These are phyloP conservation scores for Chaetodon trifasciatus DNA, from an alignment of 2,797 vertebrate genomes.

Conservation along the genomic window DNA sequence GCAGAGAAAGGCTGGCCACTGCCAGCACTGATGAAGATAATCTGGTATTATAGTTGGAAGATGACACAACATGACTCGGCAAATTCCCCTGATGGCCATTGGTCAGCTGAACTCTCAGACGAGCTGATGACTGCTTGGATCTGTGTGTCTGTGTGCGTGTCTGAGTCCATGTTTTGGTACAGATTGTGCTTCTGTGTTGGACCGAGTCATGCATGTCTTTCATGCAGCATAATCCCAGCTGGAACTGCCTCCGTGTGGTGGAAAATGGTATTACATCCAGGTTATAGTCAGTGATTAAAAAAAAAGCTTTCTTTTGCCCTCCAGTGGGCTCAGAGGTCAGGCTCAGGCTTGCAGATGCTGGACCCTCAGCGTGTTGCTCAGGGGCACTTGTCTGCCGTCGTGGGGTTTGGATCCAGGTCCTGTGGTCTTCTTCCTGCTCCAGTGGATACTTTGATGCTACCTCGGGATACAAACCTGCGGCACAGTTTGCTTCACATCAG, in stretches of 20 bases:
- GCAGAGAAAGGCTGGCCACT: slow-evolving; percentile 23
- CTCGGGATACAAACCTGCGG: not conserved
- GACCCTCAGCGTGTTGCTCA: not conserved
- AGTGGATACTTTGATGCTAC: not conserved
- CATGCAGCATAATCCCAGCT: not conserved
- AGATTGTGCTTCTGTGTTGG: slow-evolving; percentile 21
- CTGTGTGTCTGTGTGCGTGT: slow-evolving; percentile 15
- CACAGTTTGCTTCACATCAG: slow-evolving; percentile 4
- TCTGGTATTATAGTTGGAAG: slow-evolving; percentile 67
- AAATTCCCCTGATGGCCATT: slow-evolving; percentile 43
- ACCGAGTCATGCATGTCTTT: slow-evolving; percentile 4
- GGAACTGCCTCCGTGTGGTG: slow-evolving; percentile 54
- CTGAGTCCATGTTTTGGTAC: slow-evolving; percentile 29
- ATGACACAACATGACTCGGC: slow-evolving; percentile 66
- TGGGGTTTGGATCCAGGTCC: slow-evolving; percentile 7
- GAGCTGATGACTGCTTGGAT: slow-evolving; percentile 36
- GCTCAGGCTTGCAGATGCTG: not conserved
- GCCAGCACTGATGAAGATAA: slow-evolving; percentile 41
- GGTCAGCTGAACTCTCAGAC: slow-evolving; percentile 51
- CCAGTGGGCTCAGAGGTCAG: slow-evolving; percentile 2
- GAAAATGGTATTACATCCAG: not conserved
- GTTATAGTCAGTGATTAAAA: not conserved
- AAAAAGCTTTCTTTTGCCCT: not conserved
- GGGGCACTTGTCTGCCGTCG: not conserved
- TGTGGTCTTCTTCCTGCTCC: not conserved